Percentiles rank a stretch among this genome's conserved stretches.
phyloP scores from a whole-genome alignment of 2,797 vertebrate species.

The Uromys caudimaculatus region DNA sequence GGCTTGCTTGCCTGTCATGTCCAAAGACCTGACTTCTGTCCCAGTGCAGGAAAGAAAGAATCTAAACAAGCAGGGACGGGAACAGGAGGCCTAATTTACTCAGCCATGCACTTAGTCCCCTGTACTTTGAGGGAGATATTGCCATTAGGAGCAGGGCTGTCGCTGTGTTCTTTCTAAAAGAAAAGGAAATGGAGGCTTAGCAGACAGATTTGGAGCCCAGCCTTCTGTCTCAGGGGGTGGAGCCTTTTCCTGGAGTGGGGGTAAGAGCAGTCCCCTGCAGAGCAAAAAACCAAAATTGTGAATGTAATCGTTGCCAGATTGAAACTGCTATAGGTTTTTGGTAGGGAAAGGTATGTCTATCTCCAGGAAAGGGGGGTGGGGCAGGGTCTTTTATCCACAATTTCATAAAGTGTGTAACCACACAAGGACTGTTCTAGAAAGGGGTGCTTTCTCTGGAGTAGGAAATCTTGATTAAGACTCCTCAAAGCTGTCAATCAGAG shows the following conservation, averaged over 20 bases:
- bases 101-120: rapidly evolving
- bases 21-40: background rate
- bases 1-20: background rate
- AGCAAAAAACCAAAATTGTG: background rate
- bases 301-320: background rate
- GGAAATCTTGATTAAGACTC: background rate
- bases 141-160: no score
- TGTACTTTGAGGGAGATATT: background rate
- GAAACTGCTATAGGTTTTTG: background rate
- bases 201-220: no score
- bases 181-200: background rate
- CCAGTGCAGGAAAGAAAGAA: background rate
- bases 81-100: background rate
- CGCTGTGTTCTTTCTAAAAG: background rate
- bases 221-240: background rate
- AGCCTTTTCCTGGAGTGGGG: rapidly evolving
- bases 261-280: rapidly evolving
- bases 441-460: background rate
- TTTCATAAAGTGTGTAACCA: background rate
- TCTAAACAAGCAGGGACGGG: background rate
- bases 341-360: background rate
- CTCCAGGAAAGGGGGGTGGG: background rate
- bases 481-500: background rate
- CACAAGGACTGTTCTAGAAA: background rate
- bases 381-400: no score